Base-by-base conservation (phyloP, 2,888 invertebrate species). In the Tipula helvola region DNA sequence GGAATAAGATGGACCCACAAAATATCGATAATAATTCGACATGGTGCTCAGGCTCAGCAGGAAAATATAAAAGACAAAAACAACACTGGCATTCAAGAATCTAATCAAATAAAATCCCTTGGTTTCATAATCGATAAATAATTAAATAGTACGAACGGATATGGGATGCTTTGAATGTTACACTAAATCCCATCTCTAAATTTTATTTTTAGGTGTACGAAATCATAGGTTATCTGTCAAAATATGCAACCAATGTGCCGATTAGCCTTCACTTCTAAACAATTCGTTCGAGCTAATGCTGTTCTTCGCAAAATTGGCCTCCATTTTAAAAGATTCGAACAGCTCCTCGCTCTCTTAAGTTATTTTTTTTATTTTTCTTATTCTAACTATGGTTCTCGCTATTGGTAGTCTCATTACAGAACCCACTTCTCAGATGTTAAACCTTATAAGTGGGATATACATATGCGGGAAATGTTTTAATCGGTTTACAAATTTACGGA, bases 371-470 rank as follows among this genome's bases (percentile, higher is more conserved):
- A n/a, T n/a, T n/a, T n/a, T n/a, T n/a, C n/a, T n/a, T n/a, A n/a
- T n/a, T n/a, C n/a, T n/a, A n/a, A n/a, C n/a, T n/a, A n/a, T n/a
- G n/a, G n/a, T n/a, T n/a, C n/a, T n/a, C n/a, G n/a, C n/a, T n/a
- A 89, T 90, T 1, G 91, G 91, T 18, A 88, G 89, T 5, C 91
- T 91, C 87, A 91, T 91, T 88, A 91, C 13, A 90, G 89, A 36
- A 90, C 91, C 8, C 91, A 91, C 87, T 87, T 88, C 44, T 86
- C 90, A 5, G 90, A 90, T 41, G 90, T 90, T 42, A 89, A 89
- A 13, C 90, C 90, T 0, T 90, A 85, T 44, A 12, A 44, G 10
- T 85, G 85, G 18, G 85, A 85, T 16, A 42, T 85, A 44, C 18
- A 85, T 85, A 42, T 85, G 85, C 18, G 85, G 87, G 8, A 88